Base-by-base conservation (phyloP, 2,797 vertebrate genomes). In the Lutjanus campechanus region DNA sequence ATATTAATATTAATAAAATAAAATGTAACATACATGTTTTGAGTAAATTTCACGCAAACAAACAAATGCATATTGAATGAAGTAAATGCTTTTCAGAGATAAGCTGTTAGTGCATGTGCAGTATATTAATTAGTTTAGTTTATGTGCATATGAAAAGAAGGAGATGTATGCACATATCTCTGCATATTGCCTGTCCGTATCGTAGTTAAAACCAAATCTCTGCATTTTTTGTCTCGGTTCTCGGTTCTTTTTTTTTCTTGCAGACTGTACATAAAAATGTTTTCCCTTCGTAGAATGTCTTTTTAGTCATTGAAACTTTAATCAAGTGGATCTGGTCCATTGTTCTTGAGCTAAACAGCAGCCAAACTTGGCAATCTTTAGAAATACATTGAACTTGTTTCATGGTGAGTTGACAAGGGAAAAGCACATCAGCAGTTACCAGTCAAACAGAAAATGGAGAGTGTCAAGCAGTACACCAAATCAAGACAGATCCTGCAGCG, bases 361-460 rank as follows among this genome's bases (percentile, higher is more conserved):
- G 78, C 77, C 77, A 89, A 88, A 94, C 86, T 85, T 86, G 76
- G 75, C 89, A 91, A 88, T 92, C 92, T 90, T 85, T 79, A 81
- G 85, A 91, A 92, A 92, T 87, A 89, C 90, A 90, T 72, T 92
- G 83, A 92, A 88, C 88, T 89, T 90, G 89, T 93, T 93, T 93
- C 91, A 91, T 92, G 94, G 92, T 90, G 91, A 91, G 89, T 91
- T 94, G 94, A 93, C 91, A 89, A 85, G 89, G 88, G 89, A 85
- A 93, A 93, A 93, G 89, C 89, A 92, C 91, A 94, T 94, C 90
- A 91, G 92, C 91, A 91, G 88, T 93, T 92, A 93, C 90, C 92
- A 93, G 93, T 92, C 93, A 93, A 90, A 94, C 92, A 92, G 92
- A 94, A 94, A 94, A 93, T 92, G 84, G 85, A 89, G 89, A 93